A percentile compares a stretch with the other conserved stretches of the same genome.
These are phyloP conservation scores for Sus cebifrons DNA, from an alignment of 2,797 vertebrate genomes.

Conservation along the genomic window DNA sequence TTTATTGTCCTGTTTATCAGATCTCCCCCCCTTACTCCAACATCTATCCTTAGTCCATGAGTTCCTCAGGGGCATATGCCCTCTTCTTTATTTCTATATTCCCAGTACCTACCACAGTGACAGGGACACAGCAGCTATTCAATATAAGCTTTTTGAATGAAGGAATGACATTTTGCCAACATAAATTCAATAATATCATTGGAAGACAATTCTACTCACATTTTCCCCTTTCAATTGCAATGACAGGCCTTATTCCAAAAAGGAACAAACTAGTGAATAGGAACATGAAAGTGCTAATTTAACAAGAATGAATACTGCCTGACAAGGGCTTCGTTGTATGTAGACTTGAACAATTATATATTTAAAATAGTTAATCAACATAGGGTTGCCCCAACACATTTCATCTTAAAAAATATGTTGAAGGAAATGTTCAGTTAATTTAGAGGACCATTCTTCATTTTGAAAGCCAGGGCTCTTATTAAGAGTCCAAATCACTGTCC, in stretches of 20 bases:
- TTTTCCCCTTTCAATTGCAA: conserved; percentile 33
- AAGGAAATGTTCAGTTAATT: conserved; percentile 52
- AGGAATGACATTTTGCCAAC: neutral
- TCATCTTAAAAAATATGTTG: conserved; percentile 20
- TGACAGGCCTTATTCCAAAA: neutral
- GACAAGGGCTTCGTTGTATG: neutral
- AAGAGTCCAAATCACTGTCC: conserved; percentile 10
- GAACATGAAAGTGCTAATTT: neutral
- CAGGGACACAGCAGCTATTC: neutral
- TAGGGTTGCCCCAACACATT: neutral
- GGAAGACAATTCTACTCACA: neutral
- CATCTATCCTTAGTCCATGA: neutral
- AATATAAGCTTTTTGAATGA: neutral
- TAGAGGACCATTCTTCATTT: conserved; percentile 14
- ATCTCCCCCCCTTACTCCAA: neutral
- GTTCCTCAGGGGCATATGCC: neutral
- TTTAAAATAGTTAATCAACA: conserved; percentile 30
- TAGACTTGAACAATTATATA: neutral
- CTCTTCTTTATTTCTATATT: conserved; percentile 4
- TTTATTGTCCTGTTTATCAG: neutral
- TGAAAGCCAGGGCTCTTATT: neutral
- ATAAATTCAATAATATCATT: conserved; percentile 52
- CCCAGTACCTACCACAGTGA: neutral
- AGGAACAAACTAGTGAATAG: neutral
- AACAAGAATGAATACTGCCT: neutral